Evolutionary conservation across 53 echinoderm and acorn worm species (phyloP).

Genomic region (Apostichopus leukothele): DNA sequence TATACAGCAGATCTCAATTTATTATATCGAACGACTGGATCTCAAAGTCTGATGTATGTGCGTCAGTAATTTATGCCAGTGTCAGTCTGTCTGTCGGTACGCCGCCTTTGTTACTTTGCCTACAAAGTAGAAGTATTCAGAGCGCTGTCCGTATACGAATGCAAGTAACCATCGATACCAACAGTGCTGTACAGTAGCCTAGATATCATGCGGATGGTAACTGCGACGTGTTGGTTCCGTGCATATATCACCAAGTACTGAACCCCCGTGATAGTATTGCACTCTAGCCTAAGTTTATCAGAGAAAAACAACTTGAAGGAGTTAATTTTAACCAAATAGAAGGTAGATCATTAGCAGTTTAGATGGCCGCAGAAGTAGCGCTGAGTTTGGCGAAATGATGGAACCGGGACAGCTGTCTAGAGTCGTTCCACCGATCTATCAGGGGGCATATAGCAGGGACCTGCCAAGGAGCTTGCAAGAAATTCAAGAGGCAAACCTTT

Average conservation of each 20-base stretch:
- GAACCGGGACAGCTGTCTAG: neutral
- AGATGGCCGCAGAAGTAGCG: neutral
- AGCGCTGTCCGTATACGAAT: no score
- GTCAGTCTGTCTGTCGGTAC: conserved; percentile 44
- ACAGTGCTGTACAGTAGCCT: no score
- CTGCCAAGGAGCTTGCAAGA: conserved; percentile 12
- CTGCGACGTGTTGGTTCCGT: no score
- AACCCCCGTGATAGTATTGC: no score
- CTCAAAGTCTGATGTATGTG: neutral
- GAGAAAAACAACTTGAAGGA: no score
- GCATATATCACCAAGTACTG: no score
- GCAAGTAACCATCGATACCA: no score
- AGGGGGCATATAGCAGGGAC: neutral
- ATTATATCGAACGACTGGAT: neutral
- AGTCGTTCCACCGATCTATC: neutral
- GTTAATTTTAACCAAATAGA: no score
- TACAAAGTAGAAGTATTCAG: neutral
- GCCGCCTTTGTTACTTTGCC: conserved; percentile 11
- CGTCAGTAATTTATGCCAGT: conserved; percentile 34
- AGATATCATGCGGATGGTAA: no score
- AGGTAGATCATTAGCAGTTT: neutral
- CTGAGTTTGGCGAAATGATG: neutral
- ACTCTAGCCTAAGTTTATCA: no score
- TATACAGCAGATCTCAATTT: no score
- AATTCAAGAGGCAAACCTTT: conserved; percentile 31